These are phyloP conservation scores for Brachirus orientalis DNA, from an alignment of 2,113 vertebrate species.

Conservation along the genomic window DNA sequence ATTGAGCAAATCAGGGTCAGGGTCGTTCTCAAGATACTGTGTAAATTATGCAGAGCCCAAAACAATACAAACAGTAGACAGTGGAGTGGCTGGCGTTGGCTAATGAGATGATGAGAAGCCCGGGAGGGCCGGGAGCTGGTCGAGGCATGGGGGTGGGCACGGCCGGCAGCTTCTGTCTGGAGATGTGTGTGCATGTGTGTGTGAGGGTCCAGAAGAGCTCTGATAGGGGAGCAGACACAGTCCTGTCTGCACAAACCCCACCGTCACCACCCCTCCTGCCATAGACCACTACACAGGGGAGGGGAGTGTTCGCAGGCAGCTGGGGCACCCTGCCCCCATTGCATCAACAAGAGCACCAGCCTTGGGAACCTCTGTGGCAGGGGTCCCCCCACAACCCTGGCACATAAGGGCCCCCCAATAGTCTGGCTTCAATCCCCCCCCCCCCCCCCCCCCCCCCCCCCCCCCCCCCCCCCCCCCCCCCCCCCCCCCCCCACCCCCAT, in stretches of 20 bases:
- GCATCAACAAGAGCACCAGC: constrained; percentile 68
- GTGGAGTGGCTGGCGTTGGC: constrained; percentile 78
- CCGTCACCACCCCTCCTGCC: constrained; percentile 66
- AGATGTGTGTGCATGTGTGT: constrained; percentile 35
- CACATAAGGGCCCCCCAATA: constrained; percentile 78
- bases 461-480: constrained; percentile 55
- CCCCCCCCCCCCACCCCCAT: constrained; percentile 51
- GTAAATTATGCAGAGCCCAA: constrained; percentile 85
- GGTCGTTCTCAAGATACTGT: constrained; percentile 76
- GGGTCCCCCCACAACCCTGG: constrained; percentile 74
- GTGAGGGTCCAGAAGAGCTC: constrained; percentile 62
- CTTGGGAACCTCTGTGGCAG: constrained; percentile 81
- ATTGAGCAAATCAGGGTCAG: constrained; percentile 67
- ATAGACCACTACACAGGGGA: constrained; percentile 60
- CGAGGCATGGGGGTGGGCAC: constrained; percentile 64
- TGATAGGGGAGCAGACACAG: constrained; percentile 77
- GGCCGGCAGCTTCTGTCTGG: constrained; percentile 76
- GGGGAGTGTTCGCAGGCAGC: constrained; percentile 74
- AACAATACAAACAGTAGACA: constrained; percentile 82
- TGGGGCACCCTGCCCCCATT: constrained; percentile 80
- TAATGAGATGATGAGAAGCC: constrained; percentile 81
- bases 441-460: constrained; percentile 52
- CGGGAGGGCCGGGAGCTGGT: constrained; percentile 67
- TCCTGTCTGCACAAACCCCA: constrained; percentile 68
- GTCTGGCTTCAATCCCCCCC: constrained; percentile 74